Evolutionary conservation across 1,140 invertebrate genomes (phyloP), one percentile per base, ranked within the genome.

Genomic region (Drosophila quadrilineata): DNA sequence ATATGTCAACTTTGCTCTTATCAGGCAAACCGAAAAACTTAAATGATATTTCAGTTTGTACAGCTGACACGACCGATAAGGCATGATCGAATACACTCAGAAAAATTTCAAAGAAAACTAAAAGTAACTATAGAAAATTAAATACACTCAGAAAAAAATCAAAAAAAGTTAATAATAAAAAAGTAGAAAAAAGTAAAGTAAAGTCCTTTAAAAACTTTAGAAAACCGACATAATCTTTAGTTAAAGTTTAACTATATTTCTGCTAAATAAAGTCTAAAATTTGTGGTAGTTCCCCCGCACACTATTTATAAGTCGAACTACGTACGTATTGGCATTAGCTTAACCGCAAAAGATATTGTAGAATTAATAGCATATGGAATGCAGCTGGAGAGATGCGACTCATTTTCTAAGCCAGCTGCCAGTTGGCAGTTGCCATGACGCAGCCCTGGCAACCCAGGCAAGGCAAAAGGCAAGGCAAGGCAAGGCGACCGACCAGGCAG

Each of bases 1-100:
- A 24, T 45, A 45, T 14, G 9, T 33, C 17, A 49, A 49, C 24
- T 40, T 49, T n/a, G n/a, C n/a, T 53, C 65, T 76, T 80, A 80
- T 80, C 76, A 28, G 28, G 24, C 56, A 66, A 70, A 70, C 67
- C n/a, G n/a, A n/a, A 43, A 60, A 80, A 68, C 75, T 76, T 68
- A 71, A 72, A 57, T 69, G 56, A 75, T 80, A 68, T 69, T 79
- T 77, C 35, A 67, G 71, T 80, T 77, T 76, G 74, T 68, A 65
- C 75, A 77, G 75, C 75, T 77, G 75, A 79, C 74, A 64, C 29
- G 28, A 2, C 35, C 59, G 62, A 65, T 65, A 65, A 36, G 36
- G n/a, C 10, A 5, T 12, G 19, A n/a, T 22, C 9, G 10, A 26
- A 8, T 65, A 16, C 62, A 65, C 62, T 59, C 54, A n/a, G 10